Evolutionary conservation across 2,888 invertebrate genomes (phyloP), one percentile per base, ranked within the genome.

Genomic region (Syrista parreyssii): DNA sequence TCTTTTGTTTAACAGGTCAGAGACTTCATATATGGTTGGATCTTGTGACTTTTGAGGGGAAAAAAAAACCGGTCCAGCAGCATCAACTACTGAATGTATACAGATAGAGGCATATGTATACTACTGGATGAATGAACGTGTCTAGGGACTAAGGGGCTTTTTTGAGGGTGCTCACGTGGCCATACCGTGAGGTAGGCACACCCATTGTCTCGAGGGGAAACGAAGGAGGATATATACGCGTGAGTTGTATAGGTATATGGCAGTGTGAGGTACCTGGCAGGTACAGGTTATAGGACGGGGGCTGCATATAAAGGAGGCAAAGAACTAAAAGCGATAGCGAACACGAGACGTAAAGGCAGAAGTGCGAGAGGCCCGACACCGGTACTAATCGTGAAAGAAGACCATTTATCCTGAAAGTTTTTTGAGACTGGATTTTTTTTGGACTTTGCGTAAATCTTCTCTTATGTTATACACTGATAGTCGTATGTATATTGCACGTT

Each of bases 131-230:
- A 85, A 85, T 84, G 85, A 86, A 84, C 76, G 82, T 31, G 55
- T 33, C 79, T 80, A 81, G 69, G 81, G 77, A 77, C 75, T 81
- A 80, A 83, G 84, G 82, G 81, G 79, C 82, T 81, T 86, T 88
- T 88, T 87, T 80, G 84, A 88, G 88, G 86, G 87, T 87, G 80
- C 86, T 88, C 86, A 86, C 86, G 86, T 84, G 85, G 75, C 82
- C 68, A 86, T 85, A 87, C 84, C 87, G 85, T 84, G 86, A 85
- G 81, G 80, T 78, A 84, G 85, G 79, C 83, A 84, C 86, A 78
- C 82, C 85, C 85, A 88, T 88, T 88, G 86, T 88, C 82, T 84
- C 83, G 79, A 71, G 33, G 32, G 71, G 32, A 33, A 76, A 74
- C 36, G 71, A 73, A 76, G 34, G 68, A 32, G 34, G 31, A 68